These are phyloP conservation scores for Venustaconcha ellipsiformis DNA, from an alignment of 1,140 invertebrate genomes.

Conservation along the genomic window DNA sequence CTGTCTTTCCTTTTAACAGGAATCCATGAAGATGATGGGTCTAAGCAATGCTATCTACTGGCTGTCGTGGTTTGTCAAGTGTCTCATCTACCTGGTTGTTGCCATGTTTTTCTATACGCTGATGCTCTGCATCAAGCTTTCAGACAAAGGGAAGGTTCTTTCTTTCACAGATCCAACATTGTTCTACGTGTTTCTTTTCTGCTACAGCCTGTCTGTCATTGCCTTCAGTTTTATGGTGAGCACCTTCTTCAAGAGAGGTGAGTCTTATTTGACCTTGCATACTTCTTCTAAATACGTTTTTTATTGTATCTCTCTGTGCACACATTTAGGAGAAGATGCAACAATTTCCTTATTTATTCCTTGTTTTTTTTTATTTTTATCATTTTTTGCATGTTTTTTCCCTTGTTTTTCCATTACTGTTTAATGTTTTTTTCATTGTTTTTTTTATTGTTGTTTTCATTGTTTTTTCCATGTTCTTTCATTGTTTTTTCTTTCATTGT, in stretches of 20 bases:
- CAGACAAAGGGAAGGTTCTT: constrained; percentile 60
- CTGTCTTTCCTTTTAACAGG: constrained; percentile 67
- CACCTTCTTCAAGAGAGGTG: constrained; percentile 75
- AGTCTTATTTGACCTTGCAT: constrained; percentile 48
- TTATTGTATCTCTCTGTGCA: background rate
- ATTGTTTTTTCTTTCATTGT: too few relatives aligned
- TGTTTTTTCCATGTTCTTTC: too few relatives aligned
- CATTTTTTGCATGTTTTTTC: too few relatives aligned
- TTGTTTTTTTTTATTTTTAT: too few relatives aligned
- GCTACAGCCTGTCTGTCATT: constrained; percentile 72
- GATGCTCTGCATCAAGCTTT: constrained; percentile 59
- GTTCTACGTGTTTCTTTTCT: constrained; percentile 72
- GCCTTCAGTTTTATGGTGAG: constrained; percentile 72
- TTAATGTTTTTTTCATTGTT: too few relatives aligned
- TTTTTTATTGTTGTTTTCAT: too few relatives aligned
- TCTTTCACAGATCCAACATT: constrained; percentile 68
- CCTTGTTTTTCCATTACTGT: too few relatives aligned
- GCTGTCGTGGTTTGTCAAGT: constrained; percentile 85
- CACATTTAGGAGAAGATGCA: too few relatives aligned
- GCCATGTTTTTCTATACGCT: constrained; percentile 72
- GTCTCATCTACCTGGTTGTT: constrained; percentile 78
- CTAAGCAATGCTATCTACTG: constrained; percentile 84
- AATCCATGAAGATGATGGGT: constrained; percentile 91
- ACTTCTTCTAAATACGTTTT: background rate
- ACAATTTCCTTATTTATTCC: too few relatives aligned